Evolutionary conservation across 2,888 invertebrate genomes (phyloP).

Genomic region (Temnothorax ravouxi): DNA sequence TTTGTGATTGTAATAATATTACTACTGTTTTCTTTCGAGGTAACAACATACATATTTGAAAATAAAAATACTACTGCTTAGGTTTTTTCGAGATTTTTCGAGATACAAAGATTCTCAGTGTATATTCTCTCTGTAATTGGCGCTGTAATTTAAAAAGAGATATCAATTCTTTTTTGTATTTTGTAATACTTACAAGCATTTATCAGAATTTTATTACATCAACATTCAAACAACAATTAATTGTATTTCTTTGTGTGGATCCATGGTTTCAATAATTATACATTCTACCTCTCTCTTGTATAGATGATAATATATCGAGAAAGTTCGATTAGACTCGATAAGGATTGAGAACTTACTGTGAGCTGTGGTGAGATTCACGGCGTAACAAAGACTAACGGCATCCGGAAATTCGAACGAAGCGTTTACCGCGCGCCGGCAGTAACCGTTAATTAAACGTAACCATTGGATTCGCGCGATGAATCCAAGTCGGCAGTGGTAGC

Average conservation of each 20-base stretch:
- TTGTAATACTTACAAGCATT: neutral
- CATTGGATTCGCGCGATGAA: constrained; percentile 54
- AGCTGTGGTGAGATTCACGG: constrained; percentile 18
- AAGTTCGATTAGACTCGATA: constrained; percentile 36
- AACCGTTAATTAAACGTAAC: constrained; percentile 54
- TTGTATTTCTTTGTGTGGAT: neutral
- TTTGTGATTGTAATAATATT: too few relatives aligned
- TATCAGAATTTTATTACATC: constrained; percentile 3
- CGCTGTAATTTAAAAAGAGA: too few relatives aligned
- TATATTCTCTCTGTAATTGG: too few relatives aligned
- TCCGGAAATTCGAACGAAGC: constrained; percentile 52
- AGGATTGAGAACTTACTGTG: constrained; percentile 39
- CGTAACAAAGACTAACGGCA: constrained; percentile 52
- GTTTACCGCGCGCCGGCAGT: constrained; percentile 25
- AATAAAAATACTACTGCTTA: too few relatives aligned
- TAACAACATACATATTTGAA: too few relatives aligned
- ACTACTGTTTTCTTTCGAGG: too few relatives aligned
- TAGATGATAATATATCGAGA: constrained; percentile 26
- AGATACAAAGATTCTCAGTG: too few relatives aligned
- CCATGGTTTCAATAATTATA: neutral
- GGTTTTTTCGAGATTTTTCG: too few relatives aligned
- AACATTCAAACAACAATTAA: constrained; percentile 9
- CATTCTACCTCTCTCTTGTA: neutral
- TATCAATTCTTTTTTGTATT: too few relatives aligned
- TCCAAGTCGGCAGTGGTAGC: constrained; percentile 14